Evolutionary conservation across 35 echinoderm and acorn worm species (phyloP).

Genomic region (Heliocidaris erythrogramma): DNA sequence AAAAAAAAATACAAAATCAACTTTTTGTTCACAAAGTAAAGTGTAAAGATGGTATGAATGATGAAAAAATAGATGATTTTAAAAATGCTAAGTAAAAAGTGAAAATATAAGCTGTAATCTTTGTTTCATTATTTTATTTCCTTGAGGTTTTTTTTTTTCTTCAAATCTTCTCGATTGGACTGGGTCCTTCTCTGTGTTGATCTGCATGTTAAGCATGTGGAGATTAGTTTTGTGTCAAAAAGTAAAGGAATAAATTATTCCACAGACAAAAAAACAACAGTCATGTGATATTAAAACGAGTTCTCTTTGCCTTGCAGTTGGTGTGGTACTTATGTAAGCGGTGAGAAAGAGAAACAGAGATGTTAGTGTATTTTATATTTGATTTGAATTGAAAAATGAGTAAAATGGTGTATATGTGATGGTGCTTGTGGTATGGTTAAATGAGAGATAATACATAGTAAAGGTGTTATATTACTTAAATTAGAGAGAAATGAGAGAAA

Average conservation of each 20-base stretch:
- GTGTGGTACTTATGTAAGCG: background rate
- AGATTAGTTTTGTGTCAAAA: conserved; percentile 48
- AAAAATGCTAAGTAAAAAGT: background rate
- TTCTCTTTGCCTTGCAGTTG: background rate
- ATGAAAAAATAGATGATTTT: background rate
- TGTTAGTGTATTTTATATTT: background rate
- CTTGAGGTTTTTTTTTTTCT: conserved; percentile 18
- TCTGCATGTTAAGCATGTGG: conserved; percentile 52
- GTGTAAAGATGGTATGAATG: conserved; percentile 31
- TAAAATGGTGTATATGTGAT: background rate
- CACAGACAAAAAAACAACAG: background rate
- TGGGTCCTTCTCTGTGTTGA: conserved; percentile 28
- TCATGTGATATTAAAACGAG: background rate
- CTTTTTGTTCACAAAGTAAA: conserved; percentile 24
- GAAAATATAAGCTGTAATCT: background rate
- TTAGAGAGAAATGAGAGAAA: no score
- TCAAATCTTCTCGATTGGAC: conserved; percentile 28
- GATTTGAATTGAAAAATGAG: background rate
- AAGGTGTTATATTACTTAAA: no score
- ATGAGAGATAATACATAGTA: no score
- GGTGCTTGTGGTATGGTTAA: no score
- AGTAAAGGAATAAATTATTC: conserved; percentile 51
- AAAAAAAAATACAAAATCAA: background rate
- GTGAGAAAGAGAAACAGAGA: background rate
- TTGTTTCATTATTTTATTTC: conserved; percentile 30